These are phyloP conservation scores for Eulemur coronatus DNA, from an alignment of 2,797 vertebrate species.

Conservation along the genomic window DNA sequence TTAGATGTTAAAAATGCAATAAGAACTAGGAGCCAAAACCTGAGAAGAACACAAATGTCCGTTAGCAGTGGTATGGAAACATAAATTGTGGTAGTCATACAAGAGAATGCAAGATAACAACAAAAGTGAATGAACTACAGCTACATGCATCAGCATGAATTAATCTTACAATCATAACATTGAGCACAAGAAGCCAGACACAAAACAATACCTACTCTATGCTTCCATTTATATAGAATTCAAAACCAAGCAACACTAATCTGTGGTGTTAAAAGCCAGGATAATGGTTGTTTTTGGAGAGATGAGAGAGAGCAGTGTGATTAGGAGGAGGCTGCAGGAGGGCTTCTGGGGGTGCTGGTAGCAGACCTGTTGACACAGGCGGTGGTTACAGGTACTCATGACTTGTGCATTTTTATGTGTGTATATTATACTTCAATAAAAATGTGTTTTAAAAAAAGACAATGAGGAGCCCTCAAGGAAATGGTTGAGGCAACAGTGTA, in stretches of 20 bases:
- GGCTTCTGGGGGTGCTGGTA: not conserved
- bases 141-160: not conserved
- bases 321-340: not conserved
- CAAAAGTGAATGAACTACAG: not conserved
- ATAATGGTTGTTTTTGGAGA: not conserved
- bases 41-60: not conserved
- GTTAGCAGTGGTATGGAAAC: not conserved
- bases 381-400: not conserved
- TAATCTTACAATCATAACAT: conserved; percentile 12
- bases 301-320: not conserved
- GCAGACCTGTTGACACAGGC: not conserved
- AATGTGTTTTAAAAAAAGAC: not conserved
- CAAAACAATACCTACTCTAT: conserved; percentile 2
- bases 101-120: not conserved
- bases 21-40: not conserved
- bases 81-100: not conserved
- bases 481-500: not conserved
- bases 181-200: not conserved
- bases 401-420: not conserved
- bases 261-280: not conserved
- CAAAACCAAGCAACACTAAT: not conserved
- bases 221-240: not conserved
- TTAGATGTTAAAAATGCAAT: not conserved
- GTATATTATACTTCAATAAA: not conserved
- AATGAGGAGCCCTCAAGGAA: not conserved